A percentile compares a stretch with the other conserved stretches of the same genome.
phyloP scores from a whole-genome alignment of 2,797 vertebrate genomes.

The Enteromius anoplus region DNA sequence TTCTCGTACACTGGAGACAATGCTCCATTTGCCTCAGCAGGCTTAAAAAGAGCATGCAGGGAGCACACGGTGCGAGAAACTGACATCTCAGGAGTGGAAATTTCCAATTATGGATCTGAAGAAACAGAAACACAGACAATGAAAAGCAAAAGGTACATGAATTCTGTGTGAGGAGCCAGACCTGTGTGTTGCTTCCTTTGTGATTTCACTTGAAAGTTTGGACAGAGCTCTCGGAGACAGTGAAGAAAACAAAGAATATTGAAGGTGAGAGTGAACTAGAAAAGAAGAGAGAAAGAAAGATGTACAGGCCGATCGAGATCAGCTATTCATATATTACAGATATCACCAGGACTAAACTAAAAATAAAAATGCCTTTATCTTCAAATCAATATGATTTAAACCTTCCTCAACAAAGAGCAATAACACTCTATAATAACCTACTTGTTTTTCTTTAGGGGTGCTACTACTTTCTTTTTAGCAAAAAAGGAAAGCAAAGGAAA shows the following conservation, averaged over 20 bases:
- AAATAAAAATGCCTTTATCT: background rate
- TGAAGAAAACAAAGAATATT: slow-evolving; percentile 44
- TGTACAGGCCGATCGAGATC: background rate
- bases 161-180: slow-evolving; percentile 13
- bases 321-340: slow-evolving; percentile 1
- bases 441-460: no score
- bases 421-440: background rate
- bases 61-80: slow-evolving; percentile 72
- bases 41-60: slow-evolving; percentile 77
- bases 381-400: background rate
- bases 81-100: slow-evolving; percentile 74
- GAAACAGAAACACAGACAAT: slow-evolving; percentile 60
- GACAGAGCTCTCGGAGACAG: slow-evolving; percentile 10
- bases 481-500: no score
- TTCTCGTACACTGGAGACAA: slow-evolving; percentile 76
- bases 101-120: slow-evolving; percentile 78
- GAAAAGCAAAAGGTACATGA: slow-evolving; percentile 52
- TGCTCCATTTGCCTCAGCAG: slow-evolving; percentile 75
- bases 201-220: slow-evolving; percentile 52
- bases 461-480: background rate
- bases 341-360: background rate
- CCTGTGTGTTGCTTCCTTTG: slow-evolving; percentile 37
- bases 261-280: slow-evolving; percentile 39
- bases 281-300: slow-evolving; percentile 6
- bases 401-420: background rate